phyloP scores from a whole-genome alignment of 2,113 vertebrate species.

The Etheostoma cragini region DNA sequence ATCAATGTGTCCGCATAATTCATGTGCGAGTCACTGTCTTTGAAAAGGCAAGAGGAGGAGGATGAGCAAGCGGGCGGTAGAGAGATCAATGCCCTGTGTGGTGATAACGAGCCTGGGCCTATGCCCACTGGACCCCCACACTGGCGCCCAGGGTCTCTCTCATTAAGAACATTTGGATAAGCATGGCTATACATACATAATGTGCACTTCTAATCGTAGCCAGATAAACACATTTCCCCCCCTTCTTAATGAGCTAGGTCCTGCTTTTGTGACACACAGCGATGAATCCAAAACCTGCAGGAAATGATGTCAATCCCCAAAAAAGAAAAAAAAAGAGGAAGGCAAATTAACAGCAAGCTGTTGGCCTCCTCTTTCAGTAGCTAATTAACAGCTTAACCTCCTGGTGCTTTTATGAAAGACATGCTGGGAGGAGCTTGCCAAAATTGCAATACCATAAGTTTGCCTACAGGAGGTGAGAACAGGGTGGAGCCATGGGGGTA shows the following conservation, averaged over 20 bases:
- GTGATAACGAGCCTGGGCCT: slow-evolving; percentile 94
- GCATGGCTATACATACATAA: slow-evolving; percentile 83
- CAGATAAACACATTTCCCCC: slow-evolving; percentile 76
- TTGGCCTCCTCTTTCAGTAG: slow-evolving; percentile 80
- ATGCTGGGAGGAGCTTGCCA: slow-evolving; percentile 72
- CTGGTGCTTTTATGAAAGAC: slow-evolving; percentile 84
- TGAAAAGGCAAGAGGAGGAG: slow-evolving; percentile 86
- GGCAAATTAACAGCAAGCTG: slow-evolving; percentile 81
- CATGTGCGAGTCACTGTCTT: slow-evolving; percentile 94
- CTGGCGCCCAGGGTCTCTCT: slow-evolving; percentile 73
- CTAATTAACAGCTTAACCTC: slow-evolving; percentile 88
- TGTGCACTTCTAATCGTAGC: slow-evolving; percentile 75
- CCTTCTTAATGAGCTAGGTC: slow-evolving; percentile 75
- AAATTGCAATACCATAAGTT: slow-evolving; percentile 79
- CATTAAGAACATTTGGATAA: slow-evolving; percentile 84
- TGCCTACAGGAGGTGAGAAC: slow-evolving; percentile 84
- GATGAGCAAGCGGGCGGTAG: slow-evolving; percentile 83
- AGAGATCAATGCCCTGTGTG: slow-evolving; percentile 94
- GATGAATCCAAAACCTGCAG: slow-evolving; percentile 75
- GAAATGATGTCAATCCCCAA: slow-evolving; percentile 79
- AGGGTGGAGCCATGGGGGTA: slow-evolving; percentile 70
- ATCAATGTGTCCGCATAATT: slow-evolving; percentile 99
- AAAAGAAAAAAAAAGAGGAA: slow-evolving; percentile 54
- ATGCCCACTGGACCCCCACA: slow-evolving; percentile 89
- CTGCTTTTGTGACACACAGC: slow-evolving; percentile 71